Evolutionary conservation across 2,888 invertebrate species (phyloP), one percentile per base, ranked within the genome.

Genomic region (Pollenia labialis): DNA sequence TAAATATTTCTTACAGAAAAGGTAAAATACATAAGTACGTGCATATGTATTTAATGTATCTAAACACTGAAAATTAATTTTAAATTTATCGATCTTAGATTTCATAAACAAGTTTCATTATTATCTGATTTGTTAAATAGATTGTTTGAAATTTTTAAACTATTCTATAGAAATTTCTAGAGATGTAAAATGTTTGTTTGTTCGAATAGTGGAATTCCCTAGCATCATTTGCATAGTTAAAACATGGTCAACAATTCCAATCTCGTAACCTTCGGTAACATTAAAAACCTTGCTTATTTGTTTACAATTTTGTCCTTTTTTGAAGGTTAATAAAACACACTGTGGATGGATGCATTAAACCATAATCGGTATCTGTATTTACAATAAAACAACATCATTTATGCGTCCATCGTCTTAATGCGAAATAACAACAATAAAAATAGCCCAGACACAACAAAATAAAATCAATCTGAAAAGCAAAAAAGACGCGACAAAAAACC

Each of bases 241-340:
- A 52, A 48, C 42, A 79, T 14, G 1, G 2, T 23, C 46, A 11
- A 50, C 14, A 66, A 64, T 42, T 18, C 9, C 4, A 14, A 42
- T 11, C 0, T 8, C 44, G 50, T 16, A 66, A 84, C 83, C 77
- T 77, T 83, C 83, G 54, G 42, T 12, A 64, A 71, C 18, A 66
- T 66, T 60, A 32, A 32, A 83, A 68, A 58, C 12, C 68, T 18
- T 18, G 7, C 16, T 80, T 66, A 74, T 75, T 71, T 81, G 60
- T 69, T 62, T 44, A 46, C n/a, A 72, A 75, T 56, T 32, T 46
- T 81, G 77, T 81, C 62, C 76, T 56, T 60, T 83, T 64, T 4
- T 84, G 77, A 84, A 87, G 84, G 87, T 85, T 87, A 87, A 85
- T 62, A 72, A 87, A 85, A 81, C 62, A 84, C 77, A 69, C 50